A percentile compares a stretch with the other conserved stretches of the same genome.
phyloP scores from a whole-genome alignment of 2,797 vertebrate genomes.

The Tragelaphus oryx region DNA sequence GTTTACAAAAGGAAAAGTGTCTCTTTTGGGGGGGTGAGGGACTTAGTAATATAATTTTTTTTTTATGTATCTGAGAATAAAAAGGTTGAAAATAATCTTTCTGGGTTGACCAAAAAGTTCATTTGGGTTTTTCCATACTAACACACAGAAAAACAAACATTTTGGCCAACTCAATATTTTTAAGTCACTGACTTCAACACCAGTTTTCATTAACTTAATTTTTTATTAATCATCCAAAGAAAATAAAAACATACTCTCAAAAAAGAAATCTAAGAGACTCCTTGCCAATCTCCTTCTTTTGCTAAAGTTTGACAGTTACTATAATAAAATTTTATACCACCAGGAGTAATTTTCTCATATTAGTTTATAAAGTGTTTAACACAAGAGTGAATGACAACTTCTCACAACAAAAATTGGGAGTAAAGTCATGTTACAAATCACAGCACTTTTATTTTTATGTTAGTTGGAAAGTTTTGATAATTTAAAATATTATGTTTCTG shows the following conservation, averaged over 20 bases:
- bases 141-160: not conserved
- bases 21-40: not conserved
- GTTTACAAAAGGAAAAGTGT: not conserved
- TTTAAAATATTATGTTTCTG: not conserved
- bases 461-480: not conserved
- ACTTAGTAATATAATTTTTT: not conserved
- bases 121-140: not conserved
- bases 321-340: not conserved
- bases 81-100: slow-evolving; percentile 1
- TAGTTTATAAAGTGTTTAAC: not conserved
- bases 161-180: not conserved
- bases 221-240: not conserved
- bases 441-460: not conserved
- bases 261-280: not conserved
- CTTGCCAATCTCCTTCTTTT: not conserved
- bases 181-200: not conserved
- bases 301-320: not conserved
- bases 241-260: not conserved
- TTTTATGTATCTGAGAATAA: not conserved
- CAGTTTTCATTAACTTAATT: not conserved
- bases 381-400: not conserved
- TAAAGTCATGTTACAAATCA: not conserved
- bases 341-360: not conserved
- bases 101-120: not conserved
- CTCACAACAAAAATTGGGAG: not conserved